Evolutionary conservation across 2,888 invertebrate species (phyloP).

Genomic region (Ochropleura leucogaster): DNA sequence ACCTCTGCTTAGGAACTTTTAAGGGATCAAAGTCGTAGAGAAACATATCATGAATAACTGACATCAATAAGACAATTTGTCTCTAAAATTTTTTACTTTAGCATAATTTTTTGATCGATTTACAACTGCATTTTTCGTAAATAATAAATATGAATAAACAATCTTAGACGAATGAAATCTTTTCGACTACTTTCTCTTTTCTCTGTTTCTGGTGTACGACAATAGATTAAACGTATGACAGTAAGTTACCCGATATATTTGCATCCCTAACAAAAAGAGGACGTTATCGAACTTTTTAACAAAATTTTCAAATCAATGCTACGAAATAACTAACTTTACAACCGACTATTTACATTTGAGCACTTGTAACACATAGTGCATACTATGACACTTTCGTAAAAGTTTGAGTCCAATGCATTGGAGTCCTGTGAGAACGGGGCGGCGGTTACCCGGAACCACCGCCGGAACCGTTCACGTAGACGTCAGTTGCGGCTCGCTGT

Average conservation of each 20-base stretch:
- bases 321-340: conserved; percentile 58
- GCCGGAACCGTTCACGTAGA: conserved; percentile 86
- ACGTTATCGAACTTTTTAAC: conserved; percentile 49
- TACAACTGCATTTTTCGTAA: background rate
- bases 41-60: conserved; percentile 50
- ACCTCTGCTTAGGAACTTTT: conserved; percentile 66
- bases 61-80: background rate
- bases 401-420: conserved; percentile 80
- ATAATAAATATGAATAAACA: background rate
- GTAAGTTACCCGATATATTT: conserved; percentile 48
- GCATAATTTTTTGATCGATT: background rate
- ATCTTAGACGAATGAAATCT: background rate
- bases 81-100: background rate
- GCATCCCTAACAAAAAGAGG: conserved; percentile 56
- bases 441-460: conserved; percentile 79
- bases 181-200: background rate
- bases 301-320: conserved; percentile 64
- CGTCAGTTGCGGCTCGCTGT: conserved; percentile 88
- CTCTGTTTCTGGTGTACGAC: conserved; percentile 2
- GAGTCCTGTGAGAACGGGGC: conserved; percentile 32
- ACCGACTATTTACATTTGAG: conserved; percentile 84
- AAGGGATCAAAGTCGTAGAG: conserved; percentile 48
- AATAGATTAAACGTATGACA: background rate
- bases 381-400: conserved; percentile 89
- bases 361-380: conserved; percentile 88